These are phyloP conservation scores for Sturmia bella DNA, from an alignment of 2,888 invertebrate species.

Conservation along the genomic window DNA sequence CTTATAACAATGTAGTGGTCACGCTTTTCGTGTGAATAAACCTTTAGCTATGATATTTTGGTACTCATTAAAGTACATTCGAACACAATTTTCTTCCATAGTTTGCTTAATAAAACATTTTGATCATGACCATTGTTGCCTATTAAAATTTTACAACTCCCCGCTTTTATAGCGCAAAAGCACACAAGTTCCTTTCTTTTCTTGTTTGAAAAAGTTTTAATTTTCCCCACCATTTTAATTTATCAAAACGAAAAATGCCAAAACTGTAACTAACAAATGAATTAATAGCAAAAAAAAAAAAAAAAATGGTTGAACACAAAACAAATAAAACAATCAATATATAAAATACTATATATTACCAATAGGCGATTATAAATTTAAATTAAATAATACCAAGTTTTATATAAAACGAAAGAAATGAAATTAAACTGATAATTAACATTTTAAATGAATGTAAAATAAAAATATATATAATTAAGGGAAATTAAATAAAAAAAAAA, in stretches of 20 bases:
- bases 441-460: slow-evolving; percentile 35
- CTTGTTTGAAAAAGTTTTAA: background rate
- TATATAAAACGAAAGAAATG: slow-evolving; percentile 52
- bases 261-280: slow-evolving; percentile 19
- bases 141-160: too few species aligned
- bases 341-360: slow-evolving; percentile 26
- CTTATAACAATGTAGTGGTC: too few species aligned
- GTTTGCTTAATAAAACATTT: too few species aligned
- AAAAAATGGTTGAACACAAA: slow-evolving; percentile 48
- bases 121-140: too few species aligned
- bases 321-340: slow-evolving; percentile 50
- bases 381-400: slow-evolving; percentile 35
- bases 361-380: slow-evolving; percentile 45
- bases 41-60: too few species aligned
- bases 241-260: slow-evolving; percentile 42
- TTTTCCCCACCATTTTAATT: background rate
- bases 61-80: too few species aligned
- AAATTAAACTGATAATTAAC: slow-evolving; percentile 22
- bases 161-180: too few species aligned
- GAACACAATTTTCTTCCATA: too few species aligned
- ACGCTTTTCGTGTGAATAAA: too few species aligned
- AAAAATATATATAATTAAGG: slow-evolving; percentile 14
- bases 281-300: slow-evolving; percentile 9
- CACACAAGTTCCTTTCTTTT: too few species aligned
- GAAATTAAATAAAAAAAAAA: slow-evolving; percentile 10